A percentile compares a stretch with the other conserved stretches of the same genome.
Evolutionary conservation across 2,113 vertebrate species (phyloP).

Genomic region (Elephas maximus): DNA sequence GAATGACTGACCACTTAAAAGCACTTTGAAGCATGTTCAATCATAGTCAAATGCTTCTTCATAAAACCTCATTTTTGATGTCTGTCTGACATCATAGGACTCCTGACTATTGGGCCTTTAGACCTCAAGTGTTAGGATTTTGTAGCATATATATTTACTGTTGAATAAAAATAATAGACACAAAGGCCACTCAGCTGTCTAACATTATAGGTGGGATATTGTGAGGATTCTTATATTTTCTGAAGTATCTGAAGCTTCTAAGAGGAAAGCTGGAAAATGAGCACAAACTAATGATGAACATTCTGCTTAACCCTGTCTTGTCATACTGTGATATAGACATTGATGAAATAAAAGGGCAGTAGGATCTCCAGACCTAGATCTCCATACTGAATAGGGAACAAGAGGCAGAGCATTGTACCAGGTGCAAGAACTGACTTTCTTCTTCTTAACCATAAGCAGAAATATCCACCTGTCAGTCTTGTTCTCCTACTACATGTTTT

Average conservation of each 20-base stretch:
- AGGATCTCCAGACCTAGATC: not conserved
- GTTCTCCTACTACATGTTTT: not conserved
- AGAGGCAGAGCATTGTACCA: not conserved
- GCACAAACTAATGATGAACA: not conserved
- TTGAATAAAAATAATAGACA: not conserved
- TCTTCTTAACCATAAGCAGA: not conserved
- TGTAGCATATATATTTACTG: not conserved
- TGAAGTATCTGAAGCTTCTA: slow-evolving; percentile 18
- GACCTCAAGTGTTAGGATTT: not conserved
- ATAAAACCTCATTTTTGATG: slow-evolving; percentile 56
- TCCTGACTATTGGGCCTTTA: not conserved
- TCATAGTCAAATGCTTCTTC: slow-evolving; percentile 34
- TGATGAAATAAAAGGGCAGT: not conserved
- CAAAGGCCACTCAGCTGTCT: not conserved
- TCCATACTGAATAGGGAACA: not conserved
- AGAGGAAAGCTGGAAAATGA: slow-evolving; percentile 14
- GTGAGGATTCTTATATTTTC: slow-evolving; percentile 13
- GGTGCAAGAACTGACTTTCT: not conserved
- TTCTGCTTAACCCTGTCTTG: too few relatives aligned
- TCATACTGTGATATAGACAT: not conserved
- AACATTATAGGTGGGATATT: slow-evolving; percentile 1
- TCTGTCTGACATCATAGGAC: not conserved
- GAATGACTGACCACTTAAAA: slow-evolving; percentile 33
- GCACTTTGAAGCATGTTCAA: slow-evolving; percentile 32
- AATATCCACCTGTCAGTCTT: not conserved